Evolutionary conservation across 2,888 invertebrate species (phyloP).

Genomic region (Chelonus formosanus): DNA sequence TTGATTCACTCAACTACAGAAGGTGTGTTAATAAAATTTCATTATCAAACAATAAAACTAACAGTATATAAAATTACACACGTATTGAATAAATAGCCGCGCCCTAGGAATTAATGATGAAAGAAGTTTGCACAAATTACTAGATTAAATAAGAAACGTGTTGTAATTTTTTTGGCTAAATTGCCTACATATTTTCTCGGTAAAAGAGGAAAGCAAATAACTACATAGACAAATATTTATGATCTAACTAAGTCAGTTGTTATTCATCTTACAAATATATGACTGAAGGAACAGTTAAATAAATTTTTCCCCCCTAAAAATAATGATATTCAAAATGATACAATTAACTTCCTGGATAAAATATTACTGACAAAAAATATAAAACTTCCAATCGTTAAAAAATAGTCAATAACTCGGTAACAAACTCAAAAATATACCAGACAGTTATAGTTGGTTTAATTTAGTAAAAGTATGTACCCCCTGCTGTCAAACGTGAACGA

Average conservation of each 20-base stretch:
- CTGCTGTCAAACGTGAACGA: conserved; percentile 35
- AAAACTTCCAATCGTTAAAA: background rate
- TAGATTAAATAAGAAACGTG: background rate
- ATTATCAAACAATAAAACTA: background rate
- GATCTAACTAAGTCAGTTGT: too few relatives aligned
- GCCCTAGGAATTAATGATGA: too few relatives aligned
- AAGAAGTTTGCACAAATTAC: too few relatives aligned
- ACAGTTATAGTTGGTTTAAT: conserved; percentile 21
- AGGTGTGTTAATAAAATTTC: background rate
- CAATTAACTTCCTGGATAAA: background rate
- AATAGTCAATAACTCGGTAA: background rate
- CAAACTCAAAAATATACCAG: background rate
- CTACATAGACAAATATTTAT: too few relatives aligned
- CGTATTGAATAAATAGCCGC: background rate
- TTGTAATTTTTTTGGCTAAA: background rate
- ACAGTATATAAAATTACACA: background rate
- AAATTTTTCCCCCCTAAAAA: background rate
- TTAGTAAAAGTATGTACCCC: conserved; percentile 29
- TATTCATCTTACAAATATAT: background rate
- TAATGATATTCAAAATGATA: background rate
- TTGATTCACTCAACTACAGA: too few relatives aligned
- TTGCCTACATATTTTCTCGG: background rate
- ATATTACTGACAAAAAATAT: background rate
- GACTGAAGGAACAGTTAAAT: too few relatives aligned
- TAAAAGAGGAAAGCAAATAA: too few relatives aligned